Base-by-base conservation (phyloP, 2,888 invertebrate species). In the Pachycephus smyrnensis region DNA sequence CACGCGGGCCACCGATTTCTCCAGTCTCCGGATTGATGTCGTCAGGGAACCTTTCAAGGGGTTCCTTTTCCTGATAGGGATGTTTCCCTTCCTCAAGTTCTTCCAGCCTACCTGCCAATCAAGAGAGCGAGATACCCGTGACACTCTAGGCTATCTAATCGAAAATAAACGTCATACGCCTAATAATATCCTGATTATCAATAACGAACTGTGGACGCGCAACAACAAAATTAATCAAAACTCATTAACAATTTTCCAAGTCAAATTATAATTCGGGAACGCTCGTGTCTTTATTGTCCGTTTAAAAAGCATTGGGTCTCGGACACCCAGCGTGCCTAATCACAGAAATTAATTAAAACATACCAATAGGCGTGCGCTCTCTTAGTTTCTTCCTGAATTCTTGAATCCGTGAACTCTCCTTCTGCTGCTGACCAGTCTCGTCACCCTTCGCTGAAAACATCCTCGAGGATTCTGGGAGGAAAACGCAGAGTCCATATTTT, bases 1-100 rank as follows among this genome's bases (percentile, higher is more conserved):
- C 99, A 86, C 94, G 93, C 0, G 99, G 99, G 0, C 99, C 99
- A 68, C 98, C 98, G 79, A 97, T 93, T 94, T 99, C 99, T 15
- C 99, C 99, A 11, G 99, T 99, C 79, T 94, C 89, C 9, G 99
- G 99, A 92, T 99, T 99, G 1, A 94, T 95, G 88, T 96, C 95
- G 89, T 98, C 94, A 23, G 98, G 98, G 94, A 96, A 98, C 3
- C 96, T 94, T 85, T 94, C 94, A 36, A 98, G 92, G 0, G 98
- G 96, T 87, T 98, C 96, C 87, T 97, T 95, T 90, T 97, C 97
- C 88, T 95, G 94, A 87, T 94, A 94, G 11, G 96, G 96, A 91
- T 96, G 96, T 83, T 94, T 93, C 12, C 94, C 93, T 86, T 92
- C 92, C 69, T 94, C 93, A 80, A 95, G 93, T 88, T 97, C 96